These are phyloP conservation scores for Halichoeres trimaculatus DNA, from an alignment of 2,113 vertebrate genomes.

Conservation along the genomic window DNA sequence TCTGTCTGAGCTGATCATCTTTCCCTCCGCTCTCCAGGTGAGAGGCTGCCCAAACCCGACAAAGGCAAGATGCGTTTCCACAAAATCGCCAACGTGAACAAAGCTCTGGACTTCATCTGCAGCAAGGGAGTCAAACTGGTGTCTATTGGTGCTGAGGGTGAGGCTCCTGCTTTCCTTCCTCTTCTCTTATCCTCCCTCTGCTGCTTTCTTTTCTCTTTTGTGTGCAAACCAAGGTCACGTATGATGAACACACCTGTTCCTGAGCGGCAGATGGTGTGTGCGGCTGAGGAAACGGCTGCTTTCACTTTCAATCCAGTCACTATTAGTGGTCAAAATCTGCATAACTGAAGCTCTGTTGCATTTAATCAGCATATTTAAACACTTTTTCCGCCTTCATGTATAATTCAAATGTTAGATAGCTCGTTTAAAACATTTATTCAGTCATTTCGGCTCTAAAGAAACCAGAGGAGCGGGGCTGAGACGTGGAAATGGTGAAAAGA, in stretches of 20 bases:
- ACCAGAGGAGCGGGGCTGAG: too few relatives aligned
- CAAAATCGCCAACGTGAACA: constrained; percentile 94
- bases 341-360: background rate
- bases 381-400: background rate
- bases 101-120: constrained; percentile 93
- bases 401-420: background rate
- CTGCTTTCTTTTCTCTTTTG: background rate
- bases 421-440: too few relatives aligned
- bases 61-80: constrained; percentile 97
- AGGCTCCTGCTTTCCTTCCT: constrained; percentile 20
- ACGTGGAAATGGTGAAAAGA: background rate
- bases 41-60: constrained; percentile 92
- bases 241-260: constrained; percentile 10
- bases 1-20: too few relatives aligned
- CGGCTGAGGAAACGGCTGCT: background rate
- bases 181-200: background rate
- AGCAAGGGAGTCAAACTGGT: constrained; percentile 95
- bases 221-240: constrained; percentile 30
- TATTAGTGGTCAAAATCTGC: background rate
- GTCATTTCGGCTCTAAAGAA: background rate
- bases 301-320: background rate
- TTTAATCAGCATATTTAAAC: too few relatives aligned
- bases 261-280: constrained; percentile 21
- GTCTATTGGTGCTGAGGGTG: constrained; percentile 97
- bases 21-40: constrained; percentile 77